Evolutionary conservation across 2,113 vertebrate species (phyloP).

Genomic region (Vidua chalybeata): DNA sequence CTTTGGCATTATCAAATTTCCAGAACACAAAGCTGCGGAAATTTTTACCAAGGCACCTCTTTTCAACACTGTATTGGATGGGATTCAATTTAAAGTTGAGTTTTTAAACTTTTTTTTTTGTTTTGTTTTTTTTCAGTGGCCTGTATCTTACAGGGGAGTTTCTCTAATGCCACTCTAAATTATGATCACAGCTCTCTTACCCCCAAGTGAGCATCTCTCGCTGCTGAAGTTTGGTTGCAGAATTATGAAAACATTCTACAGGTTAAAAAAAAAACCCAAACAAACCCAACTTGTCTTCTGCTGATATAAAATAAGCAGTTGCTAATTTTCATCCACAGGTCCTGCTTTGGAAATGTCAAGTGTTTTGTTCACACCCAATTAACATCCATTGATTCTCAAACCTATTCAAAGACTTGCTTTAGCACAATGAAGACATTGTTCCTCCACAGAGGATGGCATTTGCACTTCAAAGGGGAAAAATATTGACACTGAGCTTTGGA

Average conservation of each 20-base stretch:
- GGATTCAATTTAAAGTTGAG: neutral
- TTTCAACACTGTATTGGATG: neutral
- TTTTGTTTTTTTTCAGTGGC: neutral
- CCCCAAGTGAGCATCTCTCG: neutral
- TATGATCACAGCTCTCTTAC: neutral
- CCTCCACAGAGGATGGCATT: neutral
- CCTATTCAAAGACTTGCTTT: neutral
- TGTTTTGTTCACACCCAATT: neutral
- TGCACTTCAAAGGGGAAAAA: neutral
- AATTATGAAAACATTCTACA: neutral
- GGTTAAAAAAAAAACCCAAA: neutral
- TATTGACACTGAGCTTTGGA: neutral
- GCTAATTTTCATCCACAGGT: neutral
- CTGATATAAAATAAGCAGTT: neutral
- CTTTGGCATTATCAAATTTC: neutral
- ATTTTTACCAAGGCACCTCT: neutral
- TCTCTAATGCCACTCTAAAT: neutral
- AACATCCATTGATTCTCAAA: neutral
- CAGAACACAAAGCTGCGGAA: neutral
- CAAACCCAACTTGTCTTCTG: neutral
- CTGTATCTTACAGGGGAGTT: neutral
- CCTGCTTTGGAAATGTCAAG: neutral
- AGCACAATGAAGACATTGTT: neutral
- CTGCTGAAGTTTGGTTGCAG: neutral
- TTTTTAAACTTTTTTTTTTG: neutral